Evolutionary conservation across 1,140 invertebrate species (phyloP), one percentile per base, ranked within the genome.

Genomic region (Drosophila oshimai): DNA sequence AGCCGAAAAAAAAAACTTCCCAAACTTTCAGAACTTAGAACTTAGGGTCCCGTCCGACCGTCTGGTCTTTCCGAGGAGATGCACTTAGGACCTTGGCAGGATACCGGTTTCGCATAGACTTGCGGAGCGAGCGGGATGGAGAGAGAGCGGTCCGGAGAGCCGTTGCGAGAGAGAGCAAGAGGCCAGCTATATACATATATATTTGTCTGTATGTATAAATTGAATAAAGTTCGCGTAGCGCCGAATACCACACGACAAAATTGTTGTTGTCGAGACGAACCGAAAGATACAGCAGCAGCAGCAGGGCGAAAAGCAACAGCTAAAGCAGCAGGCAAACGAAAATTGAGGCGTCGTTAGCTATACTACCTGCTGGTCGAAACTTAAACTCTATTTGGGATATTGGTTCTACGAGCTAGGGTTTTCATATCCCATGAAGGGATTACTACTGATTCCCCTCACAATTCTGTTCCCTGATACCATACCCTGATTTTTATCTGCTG

Each of bases 241-340:
- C 37, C 51, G 49, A 74, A 69, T 39, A 49, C 44, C 42, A 36
- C 46, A 71, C 58, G 68, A 78, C 61, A 54, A 51, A 29, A 42
- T 44, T 41, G 49, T 37, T 50, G 44, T 62, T 72, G 50, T 53
- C 46, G 69, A 78, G 36, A 26, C 75, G 33, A 54, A 78, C 76
- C 76, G 76, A 80, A 74, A 83, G 78, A 81, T 77, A 73, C 77
- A 81, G 68, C 77, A 80, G 60, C 77, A 81, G 68, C 77, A 80
- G 60, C 77, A 75, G 22, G 75, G 31, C 49, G 53, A 60, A 65
- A 67, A 84, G 64, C 70, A 86, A 70, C 58, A 84, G 53, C 79
- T 57, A 70, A 77, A 71, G 37, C 70, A 61, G 45, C 6, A 77
- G 36, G 61, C 49, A 71, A 54, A 67, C 18, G 53, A 46, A 62